Evolutionary conservation across 2,797 vertebrate species (phyloP).

Genomic region (Crotalus adamanteus): DNA sequence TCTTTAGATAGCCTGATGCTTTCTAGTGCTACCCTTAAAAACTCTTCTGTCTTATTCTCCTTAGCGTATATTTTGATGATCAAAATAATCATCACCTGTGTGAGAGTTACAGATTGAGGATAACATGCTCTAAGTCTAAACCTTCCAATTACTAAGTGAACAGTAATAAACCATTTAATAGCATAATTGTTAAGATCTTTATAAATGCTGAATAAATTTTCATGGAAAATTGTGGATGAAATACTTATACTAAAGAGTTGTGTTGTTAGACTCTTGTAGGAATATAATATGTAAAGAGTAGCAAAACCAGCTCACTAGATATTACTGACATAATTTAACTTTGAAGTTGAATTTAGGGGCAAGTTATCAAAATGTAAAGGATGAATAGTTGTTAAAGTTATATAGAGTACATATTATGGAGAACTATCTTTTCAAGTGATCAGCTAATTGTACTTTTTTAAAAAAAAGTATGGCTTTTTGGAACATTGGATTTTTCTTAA

Average conservation of each 20-base stretch:
- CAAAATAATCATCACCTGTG: neutral
- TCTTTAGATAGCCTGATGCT: neutral
- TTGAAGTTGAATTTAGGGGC: neutral
- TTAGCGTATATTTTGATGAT: neutral
- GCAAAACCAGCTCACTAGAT: neutral
- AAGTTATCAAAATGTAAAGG: constrained; percentile 2
- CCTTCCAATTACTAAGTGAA: neutral
- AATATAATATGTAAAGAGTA: constrained; percentile 21
- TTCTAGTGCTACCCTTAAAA: neutral
- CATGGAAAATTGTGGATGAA: constrained; percentile 32
- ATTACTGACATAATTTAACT: neutral
- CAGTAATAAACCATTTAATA: neutral
- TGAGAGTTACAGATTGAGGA: neutral
- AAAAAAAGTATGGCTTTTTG: neutral
- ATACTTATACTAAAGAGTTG: constrained; percentile 34
- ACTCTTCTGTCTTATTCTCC: neutral
- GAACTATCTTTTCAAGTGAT: neutral
- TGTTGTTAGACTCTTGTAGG: constrained; percentile 1
- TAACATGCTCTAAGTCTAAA: neutral
- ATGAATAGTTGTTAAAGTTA: neutral
- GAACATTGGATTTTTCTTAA: neutral
- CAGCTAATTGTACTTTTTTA: neutral
- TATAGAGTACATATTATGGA: neutral
- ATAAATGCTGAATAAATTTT: neutral
- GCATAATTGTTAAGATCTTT: constrained; percentile 2